Evolutionary conservation across 1,140 invertebrate species (phyloP), one percentile per base, ranked within the genome.

Genomic region (Neodiprion fabricii): DNA sequence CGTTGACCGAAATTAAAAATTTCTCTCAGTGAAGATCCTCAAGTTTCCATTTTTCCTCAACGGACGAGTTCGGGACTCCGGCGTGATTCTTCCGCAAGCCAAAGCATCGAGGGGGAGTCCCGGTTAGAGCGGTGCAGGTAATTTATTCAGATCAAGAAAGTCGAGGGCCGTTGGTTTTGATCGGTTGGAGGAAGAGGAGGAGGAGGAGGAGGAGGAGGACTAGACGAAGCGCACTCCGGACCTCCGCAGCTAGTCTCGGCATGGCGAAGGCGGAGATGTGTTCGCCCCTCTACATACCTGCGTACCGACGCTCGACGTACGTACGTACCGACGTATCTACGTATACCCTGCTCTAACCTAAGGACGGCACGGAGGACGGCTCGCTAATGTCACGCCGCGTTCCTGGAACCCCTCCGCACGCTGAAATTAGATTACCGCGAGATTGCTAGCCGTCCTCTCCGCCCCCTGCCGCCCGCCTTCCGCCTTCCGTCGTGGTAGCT

Each of bases 391-490:
- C 82, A 82, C 79, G 79, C 79, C 82, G 81, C 83, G 80, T 84
- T 85, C 84, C 80, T 80, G 81, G 82, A 85, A 86, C 74, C 79
- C 78, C 82, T 85, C 83, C 79, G 82, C 83, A 85, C 83, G 80
- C 78, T 85, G 83, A 85, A 85, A 86, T 86, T 86, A 85, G 83
- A 86, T 85, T 86, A 85, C 81, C 79, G 79, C 81, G 81, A 84
- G 82, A 86, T 85, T 86, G 81, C 81, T 84, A 79, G 80, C 79
- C 82, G 81, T 79, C 78, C 79, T 77, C 77, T 76, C 74, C 67
- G 21, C 10, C 40, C 67, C 23, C 67, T 14, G 21, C 40, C 21
- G 5, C 17, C 21, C 9, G 11, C 21, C 67, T 69, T 69, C 67
- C 12, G 7, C 67, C 21, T 69, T 40, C 28, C 28, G 28, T 5